phyloP scores from a whole-genome alignment of 2,888 invertebrate species.

The Erpobdella octoculata region DNA sequence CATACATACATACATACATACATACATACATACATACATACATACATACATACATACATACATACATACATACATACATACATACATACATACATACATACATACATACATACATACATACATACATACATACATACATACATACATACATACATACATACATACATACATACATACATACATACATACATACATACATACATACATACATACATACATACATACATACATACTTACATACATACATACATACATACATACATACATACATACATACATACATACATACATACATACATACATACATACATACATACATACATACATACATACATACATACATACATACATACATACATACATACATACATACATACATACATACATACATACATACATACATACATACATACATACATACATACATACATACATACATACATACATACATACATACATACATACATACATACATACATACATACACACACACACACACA shows the following conservation, averaged over 20 bases:
- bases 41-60: no score
- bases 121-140: neutral
- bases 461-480: no score
- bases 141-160: neutral
- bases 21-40: no score
- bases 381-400: neutral
- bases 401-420: neutral
- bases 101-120: neutral
- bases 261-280: slow-evolving; percentile 18
- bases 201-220: slow-evolving; percentile 1
- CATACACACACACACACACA: no score
- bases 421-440: no score
- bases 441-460: no score
- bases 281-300: slow-evolving; percentile 3
- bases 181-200: slow-evolving; percentile 14
- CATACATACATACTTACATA: slow-evolving; percentile 17
- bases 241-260: slow-evolving; percentile 22
- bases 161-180: slow-evolving; percentile 11
- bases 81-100: neutral
- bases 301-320: neutral
- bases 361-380: neutral
- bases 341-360: slow-evolving; percentile 1
- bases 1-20: no score
- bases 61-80: slow-evolving; percentile 5
- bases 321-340: neutral